A percentile compares a stretch with the other conserved stretches of the same genome.
Evolutionary conservation across 2,797 vertebrate species (phyloP).

Genomic region (Scomberomorus guttatus): DNA sequence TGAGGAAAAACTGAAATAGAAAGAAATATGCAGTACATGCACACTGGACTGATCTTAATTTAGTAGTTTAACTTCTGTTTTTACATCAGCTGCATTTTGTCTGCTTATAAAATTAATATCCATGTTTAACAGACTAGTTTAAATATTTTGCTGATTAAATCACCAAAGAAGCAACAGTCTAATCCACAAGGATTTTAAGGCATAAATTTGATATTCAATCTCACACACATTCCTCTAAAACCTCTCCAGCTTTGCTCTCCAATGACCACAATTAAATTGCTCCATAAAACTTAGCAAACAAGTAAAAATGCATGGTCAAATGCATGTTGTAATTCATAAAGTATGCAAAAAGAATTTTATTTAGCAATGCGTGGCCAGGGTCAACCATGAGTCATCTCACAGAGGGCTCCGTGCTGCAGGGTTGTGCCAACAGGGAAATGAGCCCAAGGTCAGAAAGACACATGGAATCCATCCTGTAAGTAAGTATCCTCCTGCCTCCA

Average conservation of each 20-base stretch:
- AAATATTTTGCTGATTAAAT: slow-evolving; percentile 16
- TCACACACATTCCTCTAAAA: neutral
- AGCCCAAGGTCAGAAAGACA: slow-evolving; percentile 73
- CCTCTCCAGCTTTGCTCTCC: neutral
- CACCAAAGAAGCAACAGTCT: neutral
- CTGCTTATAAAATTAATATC: slow-evolving; percentile 1
- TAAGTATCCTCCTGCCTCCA: slow-evolving; percentile 44
- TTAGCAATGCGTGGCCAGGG: slow-evolving; percentile 31
- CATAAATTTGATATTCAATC: neutral
- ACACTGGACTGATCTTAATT: slow-evolving; percentile 17
- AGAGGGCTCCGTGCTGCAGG: slow-evolving; percentile 56
- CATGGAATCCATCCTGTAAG: slow-evolving; percentile 65
- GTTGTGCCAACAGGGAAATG: slow-evolving; percentile 64
- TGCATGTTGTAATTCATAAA: neutral
- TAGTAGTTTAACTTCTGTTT: slow-evolving; percentile 9
- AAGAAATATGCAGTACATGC: slow-evolving; percentile 12
- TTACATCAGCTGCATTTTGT: slow-evolving; percentile 16
- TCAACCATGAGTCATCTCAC: slow-evolving; percentile 65
- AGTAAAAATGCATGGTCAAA: neutral
- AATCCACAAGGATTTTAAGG: slow-evolving; percentile 4
- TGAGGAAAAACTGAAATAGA: slow-evolving; percentile 39
- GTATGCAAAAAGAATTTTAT: slow-evolving; percentile 4
- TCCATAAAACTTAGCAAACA: neutral
- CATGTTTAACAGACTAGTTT: neutral
- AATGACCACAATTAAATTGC: neutral